These are phyloP conservation scores for Scalopus aquaticus DNA, from an alignment of 2,113 vertebrate genomes.

Conservation along the genomic window DNA sequence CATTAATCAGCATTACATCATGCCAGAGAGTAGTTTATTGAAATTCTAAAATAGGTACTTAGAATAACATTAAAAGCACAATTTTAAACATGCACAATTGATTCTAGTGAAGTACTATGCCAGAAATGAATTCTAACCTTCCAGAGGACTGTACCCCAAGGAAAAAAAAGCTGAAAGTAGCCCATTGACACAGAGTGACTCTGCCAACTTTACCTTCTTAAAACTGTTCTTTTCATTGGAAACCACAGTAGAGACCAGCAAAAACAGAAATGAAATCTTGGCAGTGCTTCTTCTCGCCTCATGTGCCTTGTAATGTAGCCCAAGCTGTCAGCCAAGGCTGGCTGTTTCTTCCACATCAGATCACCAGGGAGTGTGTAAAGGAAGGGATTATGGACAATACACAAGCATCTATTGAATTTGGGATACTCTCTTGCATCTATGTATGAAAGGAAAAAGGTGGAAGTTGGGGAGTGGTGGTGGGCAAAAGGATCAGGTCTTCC, in stretches of 20 bases:
- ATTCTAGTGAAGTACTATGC: background rate
- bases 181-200: slow-evolving; percentile 4
- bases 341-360: slow-evolving; percentile 31
- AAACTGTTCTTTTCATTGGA: slow-evolving; percentile 57
- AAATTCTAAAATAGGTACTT: slow-evolving; percentile 63
- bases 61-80: slow-evolving; percentile 63
- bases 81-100: slow-evolving; percentile 40
- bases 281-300: slow-evolving; percentile 52
- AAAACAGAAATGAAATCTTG: slow-evolving; percentile 68
- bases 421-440: background rate
- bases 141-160: slow-evolving; percentile 39
- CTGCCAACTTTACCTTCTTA: slow-evolving; percentile 57
- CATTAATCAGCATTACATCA: slow-evolving; percentile 55
- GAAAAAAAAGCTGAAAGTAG: slow-evolving; percentile 53
- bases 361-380: slow-evolving; percentile 46
- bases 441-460: slow-evolving; percentile 8
- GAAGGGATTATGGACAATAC: slow-evolving; percentile 51
- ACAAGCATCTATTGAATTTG: slow-evolving; percentile 43
- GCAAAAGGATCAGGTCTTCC: background rate
- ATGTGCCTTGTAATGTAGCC: slow-evolving; percentile 53
- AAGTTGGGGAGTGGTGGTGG: background rate
- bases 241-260: slow-evolving; percentile 59
- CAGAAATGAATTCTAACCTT: slow-evolving; percentile 44
- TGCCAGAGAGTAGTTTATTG: slow-evolving; percentile 48
- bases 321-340: slow-evolving; percentile 50